Evolutionary conservation across 2,888 invertebrate genomes (phyloP), one percentile per base, ranked within the genome.

Genomic region (Archips xylosteana): DNA sequence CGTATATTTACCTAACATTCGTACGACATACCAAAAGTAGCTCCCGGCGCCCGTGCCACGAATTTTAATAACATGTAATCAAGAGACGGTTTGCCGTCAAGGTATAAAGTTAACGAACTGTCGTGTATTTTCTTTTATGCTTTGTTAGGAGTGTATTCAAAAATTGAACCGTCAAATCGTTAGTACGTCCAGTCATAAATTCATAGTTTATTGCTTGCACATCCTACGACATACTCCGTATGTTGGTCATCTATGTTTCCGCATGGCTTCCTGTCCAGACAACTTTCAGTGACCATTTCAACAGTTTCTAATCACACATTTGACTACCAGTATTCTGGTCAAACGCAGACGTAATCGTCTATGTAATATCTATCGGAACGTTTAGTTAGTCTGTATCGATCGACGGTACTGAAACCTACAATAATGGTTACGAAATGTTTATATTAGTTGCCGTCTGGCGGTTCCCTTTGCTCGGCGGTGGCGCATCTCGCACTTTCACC

Each of bases 401-500:
- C 85, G 64, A 15, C 72, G 49, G 59, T 54, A 42, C 54, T 64
- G 23, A 34, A 51, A 47, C 54, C 79, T 84, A 81, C 83, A 83
- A 83, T 82, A 81, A 81, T 80, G 78, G 85, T 92, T 92, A 90
- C 84, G 89, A 91, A 92, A 92, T 90, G 82, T 89, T 87, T 87
- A 83, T 85, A 85, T 85, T 87, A 81, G 79, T 76, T 79, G 80
- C 82, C 75, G 84, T 83, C 81, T 84, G 83, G 81, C 82, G 77
- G 82, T 81, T 87, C 83, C 83, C 84, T 83, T 81, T 82, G 82
- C 82, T 81, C 79, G 80, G 80, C 80, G 80, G 79, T 81, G 82
- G 80, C 79, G 80, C 79, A 87, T 91, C 89, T 87, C 85, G 85
- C 87, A 91, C 92, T 92, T 92, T 93, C 92, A 90, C 92, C 88